phyloP scores from a whole-genome alignment of 2,888 invertebrate species.

The Mimas tiliae region DNA sequence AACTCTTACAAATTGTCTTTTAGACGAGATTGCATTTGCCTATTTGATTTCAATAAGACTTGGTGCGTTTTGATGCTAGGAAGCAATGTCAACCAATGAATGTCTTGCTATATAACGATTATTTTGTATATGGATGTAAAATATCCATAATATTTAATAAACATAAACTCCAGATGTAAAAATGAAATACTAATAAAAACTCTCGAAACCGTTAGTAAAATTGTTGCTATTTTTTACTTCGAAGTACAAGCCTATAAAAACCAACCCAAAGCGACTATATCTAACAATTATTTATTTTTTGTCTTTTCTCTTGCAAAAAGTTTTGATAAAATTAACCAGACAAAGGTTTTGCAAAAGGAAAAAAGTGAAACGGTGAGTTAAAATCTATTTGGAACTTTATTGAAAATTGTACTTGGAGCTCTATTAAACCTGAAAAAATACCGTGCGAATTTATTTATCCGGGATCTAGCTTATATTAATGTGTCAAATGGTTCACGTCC shows the following conservation, averaged over 20 bases:
- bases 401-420: constrained; percentile 9
- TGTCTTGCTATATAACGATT: no score
- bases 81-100: no score
- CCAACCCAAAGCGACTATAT: not conserved
- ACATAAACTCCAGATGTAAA: no score
- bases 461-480: not conserved
- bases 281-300: not conserved
- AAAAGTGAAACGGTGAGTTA: constrained; percentile 8
- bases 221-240: constrained; percentile 8
- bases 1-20: no score
- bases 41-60: no score
- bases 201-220: not conserved
- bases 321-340: constrained; percentile 16
- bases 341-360: not conserved
- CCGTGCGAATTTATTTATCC: constrained; percentile 3
- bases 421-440: constrained; percentile 5
- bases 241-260: constrained; percentile 12
- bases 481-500: not conserved
- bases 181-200: not conserved
- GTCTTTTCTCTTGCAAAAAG: not conserved
- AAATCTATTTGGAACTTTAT: constrained; percentile 10
- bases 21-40: no score
- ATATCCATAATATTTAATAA: no score
- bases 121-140: not conserved
- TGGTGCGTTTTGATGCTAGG: no score